phyloP scores from a whole-genome alignment of 2,113 vertebrate species.

The Oxygymnocypris stewartii region DNA sequence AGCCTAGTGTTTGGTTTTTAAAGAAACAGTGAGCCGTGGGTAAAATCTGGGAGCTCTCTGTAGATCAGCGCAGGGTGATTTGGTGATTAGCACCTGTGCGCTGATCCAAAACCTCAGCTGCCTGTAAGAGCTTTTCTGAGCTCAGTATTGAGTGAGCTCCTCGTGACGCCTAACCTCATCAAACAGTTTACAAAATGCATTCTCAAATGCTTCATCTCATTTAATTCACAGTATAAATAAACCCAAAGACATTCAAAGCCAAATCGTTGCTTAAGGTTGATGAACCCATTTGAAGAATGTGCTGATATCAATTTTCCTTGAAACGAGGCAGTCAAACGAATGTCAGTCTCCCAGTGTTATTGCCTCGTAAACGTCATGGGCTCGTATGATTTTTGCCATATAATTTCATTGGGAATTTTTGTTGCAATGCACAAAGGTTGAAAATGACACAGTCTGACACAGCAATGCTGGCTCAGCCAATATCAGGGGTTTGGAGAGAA shows the following conservation, averaged over 20 bases:
- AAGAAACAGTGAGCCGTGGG: not conserved
- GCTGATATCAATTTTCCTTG: not conserved
- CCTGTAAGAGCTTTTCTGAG: not conserved
- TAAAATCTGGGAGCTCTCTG: not conserved
- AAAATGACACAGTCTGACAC: not conserved
- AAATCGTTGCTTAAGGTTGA: too few species aligned
- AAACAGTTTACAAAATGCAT: not conserved
- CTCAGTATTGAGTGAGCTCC: not conserved
- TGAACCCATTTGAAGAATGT: not conserved
- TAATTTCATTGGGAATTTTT: not conserved
- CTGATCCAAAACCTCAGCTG: not conserved
- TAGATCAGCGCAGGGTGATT: not conserved
- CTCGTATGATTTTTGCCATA: not conserved
- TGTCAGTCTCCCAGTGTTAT: not conserved
- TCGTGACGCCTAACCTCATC: not conserved
- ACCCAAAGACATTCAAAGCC: not conserved
- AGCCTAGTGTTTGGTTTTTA: constrained; percentile 50
- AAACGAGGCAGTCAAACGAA: not conserved
- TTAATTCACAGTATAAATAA: not conserved
- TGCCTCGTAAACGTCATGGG: not conserved
- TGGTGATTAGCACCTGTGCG: not conserved
- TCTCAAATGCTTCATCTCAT: not conserved
- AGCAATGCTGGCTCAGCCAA: not conserved
- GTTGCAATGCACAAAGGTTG: not conserved
- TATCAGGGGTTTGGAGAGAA: not conserved